Evolutionary conservation across 2,113 vertebrate genomes (phyloP).

Genomic region (Tupaia chinensis): DNA sequence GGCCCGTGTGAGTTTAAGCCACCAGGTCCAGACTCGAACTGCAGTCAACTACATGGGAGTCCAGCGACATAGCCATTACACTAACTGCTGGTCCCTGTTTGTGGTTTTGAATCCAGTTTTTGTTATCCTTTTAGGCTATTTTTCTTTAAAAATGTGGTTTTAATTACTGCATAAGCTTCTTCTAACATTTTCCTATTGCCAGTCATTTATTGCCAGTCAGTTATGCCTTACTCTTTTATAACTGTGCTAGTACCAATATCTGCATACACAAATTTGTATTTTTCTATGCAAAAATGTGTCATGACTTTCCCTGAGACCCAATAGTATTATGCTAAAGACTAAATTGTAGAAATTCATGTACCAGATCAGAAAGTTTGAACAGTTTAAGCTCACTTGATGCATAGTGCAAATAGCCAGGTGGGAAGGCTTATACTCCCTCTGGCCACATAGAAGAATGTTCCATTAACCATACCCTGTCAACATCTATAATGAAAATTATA

Average conservation of each 20-base stretch:
- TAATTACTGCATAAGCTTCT: neutral
- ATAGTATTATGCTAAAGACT: conserved; percentile 3
- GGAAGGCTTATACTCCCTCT: neutral
- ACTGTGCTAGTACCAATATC: conserved; percentile 16
- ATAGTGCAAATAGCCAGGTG: neutral
- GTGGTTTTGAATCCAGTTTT: neutral
- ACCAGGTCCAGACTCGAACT: too few species aligned
- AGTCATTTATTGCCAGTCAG: neutral
- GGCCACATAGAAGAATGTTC: neutral
- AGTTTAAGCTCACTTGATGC: conserved; percentile 4
- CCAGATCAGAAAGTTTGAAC: neutral
- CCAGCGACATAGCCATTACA: too few species aligned
- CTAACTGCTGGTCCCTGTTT: too few species aligned
- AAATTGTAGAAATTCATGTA: conserved; percentile 31
- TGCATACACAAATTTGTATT: neutral
- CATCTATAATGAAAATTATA: neutral
- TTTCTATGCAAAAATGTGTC: too few species aligned
- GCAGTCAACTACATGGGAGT: too few species aligned
- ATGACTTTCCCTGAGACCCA: neutral
- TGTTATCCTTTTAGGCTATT: neutral
- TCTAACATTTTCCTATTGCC: neutral
- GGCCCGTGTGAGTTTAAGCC: too few species aligned
- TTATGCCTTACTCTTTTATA: conserved; percentile 42
- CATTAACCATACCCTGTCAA: neutral
- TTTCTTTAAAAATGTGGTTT: conserved; percentile 28